Base-by-base conservation (phyloP, 1,140 invertebrate species). In the Pseudomyrmex dendroicus region DNA sequence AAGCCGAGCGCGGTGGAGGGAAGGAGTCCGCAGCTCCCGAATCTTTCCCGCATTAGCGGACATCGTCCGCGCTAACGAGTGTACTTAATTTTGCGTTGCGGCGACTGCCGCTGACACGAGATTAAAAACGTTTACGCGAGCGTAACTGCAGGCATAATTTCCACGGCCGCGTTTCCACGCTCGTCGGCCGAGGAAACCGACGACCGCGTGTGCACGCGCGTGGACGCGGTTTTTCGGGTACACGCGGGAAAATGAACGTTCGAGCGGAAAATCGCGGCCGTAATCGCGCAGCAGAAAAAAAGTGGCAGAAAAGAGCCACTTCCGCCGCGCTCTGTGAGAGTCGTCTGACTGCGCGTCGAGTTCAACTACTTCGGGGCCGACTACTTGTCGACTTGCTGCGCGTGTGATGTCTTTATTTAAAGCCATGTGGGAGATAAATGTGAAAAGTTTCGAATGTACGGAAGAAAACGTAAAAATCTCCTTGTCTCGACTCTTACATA, bases 11-110 rank as follows among this genome's bases (percentile, higher is more conserved):
- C 22, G 22, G 52, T 9, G 20, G 3, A 61, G 5, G 35, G 35
- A 35, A 35, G 5, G 35, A 4, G 2, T 61, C 57, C 3, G n/a
- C 56, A 61, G 25, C 61, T 2, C 46, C 17, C 44, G 63, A 90
- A 91, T 91, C 89, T 87, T 90, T 89, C 82, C 72, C 72, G 73
- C 90, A 87, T 91, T 91, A 91, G 85, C 85, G 67, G 83, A 83
- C 80, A 87, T 87, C 86, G 86, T 74, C 83, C 82, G 12, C 68
- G 82, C 90, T 91, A 91, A 89, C 86, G 88, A 90, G 90, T 83
- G 74, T 85, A 90, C 88, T 91, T 90, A 90, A 91, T 90, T 89
- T 86, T 86, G 61, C 84, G 84, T 72, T 76, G 82, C 66, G 67
- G 74, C 62, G 70, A 84, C 82, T 86, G 83, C 77, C 59, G 59